phyloP scores from a whole-genome alignment of 2,113 vertebrate species.

The Plectropomus leopardus region DNA sequence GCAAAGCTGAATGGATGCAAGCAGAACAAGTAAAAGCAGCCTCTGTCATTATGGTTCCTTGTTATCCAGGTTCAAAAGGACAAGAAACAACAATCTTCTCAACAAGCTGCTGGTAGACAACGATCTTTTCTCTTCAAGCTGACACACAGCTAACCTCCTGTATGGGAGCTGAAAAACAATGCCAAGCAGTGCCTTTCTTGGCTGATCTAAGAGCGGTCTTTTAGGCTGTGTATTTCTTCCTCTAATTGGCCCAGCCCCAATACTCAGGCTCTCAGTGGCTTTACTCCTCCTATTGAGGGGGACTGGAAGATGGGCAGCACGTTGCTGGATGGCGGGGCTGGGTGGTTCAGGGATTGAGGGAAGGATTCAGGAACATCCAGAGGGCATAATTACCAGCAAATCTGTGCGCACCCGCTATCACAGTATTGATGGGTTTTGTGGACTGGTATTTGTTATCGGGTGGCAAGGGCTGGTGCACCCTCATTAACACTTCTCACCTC shows the following conservation, averaged over 20 bases:
- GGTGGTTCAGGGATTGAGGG: constrained; percentile 6
- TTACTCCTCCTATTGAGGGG: constrained; percentile 27
- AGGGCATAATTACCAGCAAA: constrained; percentile 78
- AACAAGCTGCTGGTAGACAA: constrained; percentile 39
- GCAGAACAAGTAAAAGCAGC: constrained; percentile 6
- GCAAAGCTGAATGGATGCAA: neutral
- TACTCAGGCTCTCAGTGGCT: constrained; percentile 53
- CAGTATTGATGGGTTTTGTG: constrained; percentile 59
- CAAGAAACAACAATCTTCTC: constrained; percentile 52
- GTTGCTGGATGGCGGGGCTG: neutral
- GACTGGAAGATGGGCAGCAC: constrained; percentile 31
- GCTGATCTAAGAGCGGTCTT: constrained; percentile 64
- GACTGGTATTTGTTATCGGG: constrained; percentile 65
- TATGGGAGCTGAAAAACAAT: constrained; percentile 47
- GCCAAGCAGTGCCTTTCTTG: constrained; percentile 41
- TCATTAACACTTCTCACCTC: constrained; percentile 82
- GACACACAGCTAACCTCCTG: constrained; percentile 51
- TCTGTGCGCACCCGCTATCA: constrained; percentile 28
- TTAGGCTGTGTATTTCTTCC: constrained; percentile 49
- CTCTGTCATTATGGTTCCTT: constrained; percentile 52
- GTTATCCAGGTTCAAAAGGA: constrained; percentile 57
- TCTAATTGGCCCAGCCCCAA: constrained; percentile 75
- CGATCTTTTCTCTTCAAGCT: constrained; percentile 49
- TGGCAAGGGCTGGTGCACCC: constrained; percentile 50
- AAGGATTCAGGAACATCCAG: constrained; percentile 65